Evolutionary conservation across 2,113 vertebrate species (phyloP), one percentile per base, ranked within the genome.

Genomic region (Mustelus asterias): DNA sequence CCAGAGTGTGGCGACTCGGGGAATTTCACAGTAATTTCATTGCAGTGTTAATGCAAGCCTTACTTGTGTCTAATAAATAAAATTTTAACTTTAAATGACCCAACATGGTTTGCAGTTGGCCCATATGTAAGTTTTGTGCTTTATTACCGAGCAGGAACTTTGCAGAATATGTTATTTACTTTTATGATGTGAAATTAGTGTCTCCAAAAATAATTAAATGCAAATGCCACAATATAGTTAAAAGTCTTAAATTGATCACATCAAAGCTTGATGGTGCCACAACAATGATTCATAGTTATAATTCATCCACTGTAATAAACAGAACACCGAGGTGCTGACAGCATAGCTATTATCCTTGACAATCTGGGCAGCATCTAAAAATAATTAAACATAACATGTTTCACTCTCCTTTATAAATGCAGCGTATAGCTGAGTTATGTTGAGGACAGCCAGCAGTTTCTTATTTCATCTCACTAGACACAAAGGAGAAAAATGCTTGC

Each of bases 171-270:
- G 48, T 58, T 83, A 29, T 89, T 90, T 69, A 41, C 58, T 92
- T 92, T 63, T 37, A 93, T 65, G 92, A 94, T 94, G n/a, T 22
- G 29, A 94, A 67, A 41, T 65, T 60, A n/a, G 33, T n/a, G 90
- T 70, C 60, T 94, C 92, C 63, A 90, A 90, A 90, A 58, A 33
- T 90, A 60, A 60, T 60, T 94, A 69, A 94, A 41, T 94, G 92
- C 92, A 94, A 93, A 94, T 94, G 8, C n/a, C 63, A 70, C 20
- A 69, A 37, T 69, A 69, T 58, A 22, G 65, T 94, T 94, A 94
- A 94, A 94, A 70, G 92, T n/a, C 37, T 94, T 94, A 33, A 89
- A 89, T 16, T 89, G 48, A 89, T 58, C n/a, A 44, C 60, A 20
- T 67, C 33, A 24, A 94, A 44, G 20, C 65, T 67, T 5, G n/a